phyloP scores from a whole-genome alignment of 2,797 vertebrate genomes.

The Eutrigla gurnardus region DNA sequence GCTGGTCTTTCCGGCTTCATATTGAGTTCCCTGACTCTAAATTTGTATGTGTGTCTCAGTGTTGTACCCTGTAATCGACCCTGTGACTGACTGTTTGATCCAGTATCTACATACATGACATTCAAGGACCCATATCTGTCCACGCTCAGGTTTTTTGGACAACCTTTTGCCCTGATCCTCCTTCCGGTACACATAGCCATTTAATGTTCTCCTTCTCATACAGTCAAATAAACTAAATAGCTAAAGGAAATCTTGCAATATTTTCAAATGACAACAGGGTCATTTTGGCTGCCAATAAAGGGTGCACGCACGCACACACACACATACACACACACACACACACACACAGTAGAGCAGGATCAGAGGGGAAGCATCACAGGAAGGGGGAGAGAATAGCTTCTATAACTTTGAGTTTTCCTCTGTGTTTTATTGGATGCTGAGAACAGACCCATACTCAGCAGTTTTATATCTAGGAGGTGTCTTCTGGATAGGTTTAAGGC shows the following conservation, averaged over 20 bases:
- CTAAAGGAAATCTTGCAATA: neutral
- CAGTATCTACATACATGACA: neutral
- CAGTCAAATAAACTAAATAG: conserved; percentile 4
- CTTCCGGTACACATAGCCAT: neutral
- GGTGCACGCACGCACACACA: neutral
- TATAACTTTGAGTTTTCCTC: conserved; percentile 46
- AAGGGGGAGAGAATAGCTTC: conserved; percentile 42
- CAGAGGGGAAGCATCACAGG: conserved; percentile 49
- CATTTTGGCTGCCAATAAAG: conserved; percentile 25
- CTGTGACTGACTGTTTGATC: neutral
- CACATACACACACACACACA: neutral
- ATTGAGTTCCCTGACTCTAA: neutral
- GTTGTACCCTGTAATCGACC: neutral
- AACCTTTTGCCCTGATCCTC: neutral
- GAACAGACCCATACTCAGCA: conserved; percentile 61
- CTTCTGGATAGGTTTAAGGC: conserved; percentile 64
- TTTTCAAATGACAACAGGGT: conserved; percentile 5
- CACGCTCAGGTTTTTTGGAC: accelerated
- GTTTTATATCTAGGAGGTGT: conserved; percentile 56
- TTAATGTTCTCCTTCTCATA: neutral
- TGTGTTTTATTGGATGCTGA: conserved; percentile 57
- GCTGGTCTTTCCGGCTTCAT: neutral
- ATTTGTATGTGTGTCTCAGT: neutral
- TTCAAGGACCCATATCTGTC: neutral
- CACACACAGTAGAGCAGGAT: conserved; percentile 24